Evolutionary conservation across 2,113 vertebrate genomes (phyloP), one percentile per base, ranked within the genome.

Genomic region (Catharus bicknelli): DNA sequence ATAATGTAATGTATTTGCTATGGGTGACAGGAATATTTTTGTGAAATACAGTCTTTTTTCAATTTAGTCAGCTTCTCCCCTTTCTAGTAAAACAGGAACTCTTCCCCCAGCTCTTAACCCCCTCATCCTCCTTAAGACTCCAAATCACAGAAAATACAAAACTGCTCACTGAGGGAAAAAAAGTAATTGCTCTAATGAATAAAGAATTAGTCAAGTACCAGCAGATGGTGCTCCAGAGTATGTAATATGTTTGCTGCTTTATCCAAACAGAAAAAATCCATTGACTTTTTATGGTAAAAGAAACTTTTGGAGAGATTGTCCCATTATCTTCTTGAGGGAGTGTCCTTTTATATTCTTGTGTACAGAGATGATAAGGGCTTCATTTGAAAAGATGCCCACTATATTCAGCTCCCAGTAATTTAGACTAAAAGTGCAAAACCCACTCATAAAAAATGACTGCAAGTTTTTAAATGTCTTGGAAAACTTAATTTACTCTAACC

Each of bases 101-200:
- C 7, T 23, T 2, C 1, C 4, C 5, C 14, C 20, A 38, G 2
- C 9, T 47, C n/a, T 12, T 2, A 2, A 68, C 1, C 2, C 2
- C 4, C 7, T 3, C 2, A 4, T 3, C 5, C 6, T 7, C 2
- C 10, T 32, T 20, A 48, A 30, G 38, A 42, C 4, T 84, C 22
- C 11, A 61, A 68, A 84, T 36, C 11, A 83, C 5, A 50, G 42
- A 68, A 85, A 73, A 62, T 26, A 59, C 9, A 38, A 74, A 83
- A 9, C 3, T 43, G 15, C 2, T 64, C 19, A 16, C 32, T 14
- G 11, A 63, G 18, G 20, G 61, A 53, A 74, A 72, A 75, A 45
- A n/a, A 8, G 1, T 4, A n/a, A 48, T 51, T 4, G 3, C 9
- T 34, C 9, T 25, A 23, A 29, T 32, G 58, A 61, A 30, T 57